Percentiles rank a stretch among this genome's conserved stretches.
These are phyloP conservation scores for Semnornis frantzii DNA, from an alignment of 2,113 vertebrate species.

Conservation along the genomic window DNA sequence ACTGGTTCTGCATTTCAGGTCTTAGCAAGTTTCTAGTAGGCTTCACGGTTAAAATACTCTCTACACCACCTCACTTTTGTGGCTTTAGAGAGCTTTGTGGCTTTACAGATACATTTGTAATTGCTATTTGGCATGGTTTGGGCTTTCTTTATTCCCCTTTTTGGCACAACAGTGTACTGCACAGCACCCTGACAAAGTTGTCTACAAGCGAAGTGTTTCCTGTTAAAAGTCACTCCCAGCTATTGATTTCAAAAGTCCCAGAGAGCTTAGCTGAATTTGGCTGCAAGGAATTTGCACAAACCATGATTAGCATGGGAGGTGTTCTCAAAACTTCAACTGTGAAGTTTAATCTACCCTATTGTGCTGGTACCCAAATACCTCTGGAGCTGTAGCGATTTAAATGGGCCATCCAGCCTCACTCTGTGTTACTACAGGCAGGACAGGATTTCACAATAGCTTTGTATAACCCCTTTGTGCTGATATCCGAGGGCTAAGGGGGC, in stretches of 20 bases:
- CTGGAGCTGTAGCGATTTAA: conserved; percentile 12
- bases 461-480: conserved; percentile 43
- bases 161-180: background rate
- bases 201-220: background rate
- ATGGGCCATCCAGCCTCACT: background rate
- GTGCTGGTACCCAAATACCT: background rate
- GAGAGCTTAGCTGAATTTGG: background rate
- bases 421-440: background rate
- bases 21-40: background rate
- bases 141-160: background rate
- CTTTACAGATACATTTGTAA: background rate
- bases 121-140: background rate
- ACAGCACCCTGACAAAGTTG: background rate
- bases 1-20: background rate
- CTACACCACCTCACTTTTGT: background rate
- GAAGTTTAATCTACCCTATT: conserved; percentile 9
- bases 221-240: background rate
- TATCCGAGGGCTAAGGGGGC: conserved; percentile 15
- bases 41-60: background rate
- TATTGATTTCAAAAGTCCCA: background rate
- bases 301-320: background rate
- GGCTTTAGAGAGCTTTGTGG: background rate
- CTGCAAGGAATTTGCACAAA: conserved; percentile 15
- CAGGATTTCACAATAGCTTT: conserved; percentile 22
- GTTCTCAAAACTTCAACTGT: background rate